Conservation (phyloP, 2,797 vertebrate genomes). For the Sus cebifrons region DNA sequence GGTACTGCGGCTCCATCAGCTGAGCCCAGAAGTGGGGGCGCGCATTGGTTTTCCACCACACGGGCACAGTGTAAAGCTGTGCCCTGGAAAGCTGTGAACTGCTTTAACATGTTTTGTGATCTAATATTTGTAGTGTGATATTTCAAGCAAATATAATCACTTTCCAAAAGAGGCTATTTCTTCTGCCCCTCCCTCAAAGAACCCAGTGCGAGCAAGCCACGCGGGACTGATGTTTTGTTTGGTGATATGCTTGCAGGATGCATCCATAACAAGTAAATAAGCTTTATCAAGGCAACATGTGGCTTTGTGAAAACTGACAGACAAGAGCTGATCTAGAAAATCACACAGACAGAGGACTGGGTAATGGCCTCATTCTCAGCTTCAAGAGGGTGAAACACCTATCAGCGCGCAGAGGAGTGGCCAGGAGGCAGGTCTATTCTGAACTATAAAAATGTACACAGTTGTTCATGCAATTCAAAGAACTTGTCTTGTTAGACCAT, state of each 20-base stretch:
- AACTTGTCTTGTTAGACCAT: neutral
- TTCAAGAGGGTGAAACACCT: neutral
- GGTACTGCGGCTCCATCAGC: constrained; percentile 76
- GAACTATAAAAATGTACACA: neutral
- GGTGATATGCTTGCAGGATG: constrained; percentile 58
- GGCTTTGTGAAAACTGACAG: constrained; percentile 45
- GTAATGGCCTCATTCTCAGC: constrained; percentile 28
- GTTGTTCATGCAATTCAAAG: neutral
- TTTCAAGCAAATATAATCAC: constrained; percentile 76
- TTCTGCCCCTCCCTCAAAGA: neutral
- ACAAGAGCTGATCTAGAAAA: neutral
- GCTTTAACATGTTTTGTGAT: constrained; percentile 73
- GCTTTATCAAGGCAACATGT: constrained; percentile 63
- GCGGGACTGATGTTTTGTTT: constrained; percentile 61
- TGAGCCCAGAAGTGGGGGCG: constrained; percentile 79
- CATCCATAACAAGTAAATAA: constrained; percentile 66
- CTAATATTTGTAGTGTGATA: constrained; percentile 75
- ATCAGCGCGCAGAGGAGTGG: neutral
- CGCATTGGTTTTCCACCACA: constrained; percentile 85
- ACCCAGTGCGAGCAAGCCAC: constrained; percentile 12
- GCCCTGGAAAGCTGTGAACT: constrained; percentile 2
- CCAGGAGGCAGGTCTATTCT: neutral
- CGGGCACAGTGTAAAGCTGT: constrained; percentile 79
- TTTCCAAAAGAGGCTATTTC: neutral
- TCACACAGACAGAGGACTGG: neutral